Evolutionary conservation across 37 sponge, comb jelly and placozoan species (phyloP).

Genomic region (Halichondria panicea): DNA sequence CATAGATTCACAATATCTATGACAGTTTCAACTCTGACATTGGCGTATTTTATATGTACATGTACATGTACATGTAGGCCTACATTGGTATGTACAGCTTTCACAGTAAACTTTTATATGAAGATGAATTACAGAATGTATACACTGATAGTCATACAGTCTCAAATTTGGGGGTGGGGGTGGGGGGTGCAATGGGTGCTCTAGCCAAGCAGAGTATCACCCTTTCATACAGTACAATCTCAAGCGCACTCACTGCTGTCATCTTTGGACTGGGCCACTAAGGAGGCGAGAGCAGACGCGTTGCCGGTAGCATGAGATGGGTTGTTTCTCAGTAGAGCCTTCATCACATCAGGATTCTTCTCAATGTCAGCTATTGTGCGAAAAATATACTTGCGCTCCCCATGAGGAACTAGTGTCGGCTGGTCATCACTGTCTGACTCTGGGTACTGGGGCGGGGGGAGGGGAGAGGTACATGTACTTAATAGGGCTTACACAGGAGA

Average conservation of each 20-base stretch:
- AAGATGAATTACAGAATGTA: too few relatives aligned
- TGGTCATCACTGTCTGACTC: not conserved
- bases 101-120: too few relatives aligned
- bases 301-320: conserved; percentile 27
- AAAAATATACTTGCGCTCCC: not conserved
- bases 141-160: too few relatives aligned
- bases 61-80: too few relatives aligned
- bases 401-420: not conserved
- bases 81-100: too few relatives aligned
- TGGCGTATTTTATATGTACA: too few relatives aligned
- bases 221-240: not conserved
- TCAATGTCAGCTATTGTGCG: conserved; percentile 26
- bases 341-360: conserved; percentile 55
- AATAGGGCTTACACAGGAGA: too few relatives aligned
- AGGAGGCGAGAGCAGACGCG: conserved; percentile 28
- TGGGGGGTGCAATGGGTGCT: too few relatives aligned
- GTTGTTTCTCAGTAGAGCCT: conserved; percentile 40
- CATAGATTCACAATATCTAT: too few relatives aligned
- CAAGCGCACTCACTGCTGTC: conserved; percentile 40
- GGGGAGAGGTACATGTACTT: not conserved
- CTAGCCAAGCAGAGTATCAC: too few relatives aligned
- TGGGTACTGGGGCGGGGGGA: not conserved
- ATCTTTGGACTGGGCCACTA: conserved; percentile 45
- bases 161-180: too few relatives aligned
- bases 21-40: too few relatives aligned